A percentile compares a stretch with the other conserved stretches of the same genome.
phyloP scores from a whole-genome alignment of 2,888 invertebrate genomes.

The Synergus gifuensis region DNA sequence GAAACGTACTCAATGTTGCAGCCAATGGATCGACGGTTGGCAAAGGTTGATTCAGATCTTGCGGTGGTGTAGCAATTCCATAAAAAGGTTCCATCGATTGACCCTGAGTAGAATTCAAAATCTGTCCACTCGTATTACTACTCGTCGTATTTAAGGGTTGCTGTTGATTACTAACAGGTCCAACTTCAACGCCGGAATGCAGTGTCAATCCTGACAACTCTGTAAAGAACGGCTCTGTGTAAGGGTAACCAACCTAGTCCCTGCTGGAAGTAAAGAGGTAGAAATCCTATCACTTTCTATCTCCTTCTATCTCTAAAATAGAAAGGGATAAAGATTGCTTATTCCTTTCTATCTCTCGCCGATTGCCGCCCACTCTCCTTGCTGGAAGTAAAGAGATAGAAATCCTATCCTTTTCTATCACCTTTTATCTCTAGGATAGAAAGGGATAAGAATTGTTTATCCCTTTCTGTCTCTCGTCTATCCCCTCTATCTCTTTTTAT shows the following conservation, averaged over 20 bases:
- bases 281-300: too few relatives aligned
- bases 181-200: conserved; percentile 83
- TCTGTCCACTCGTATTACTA: conserved; percentile 67
- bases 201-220: conserved; percentile 95
- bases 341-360: too few relatives aligned
- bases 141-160: conserved; percentile 69
- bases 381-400: too few relatives aligned
- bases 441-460: too few relatives aligned
- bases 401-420: too few relatives aligned
- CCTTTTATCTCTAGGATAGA: too few relatives aligned
- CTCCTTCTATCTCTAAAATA: too few relatives aligned
- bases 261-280: too few relatives aligned
- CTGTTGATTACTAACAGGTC: conserved; percentile 73
- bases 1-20: conserved; percentile 68
- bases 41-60: conserved; percentile 73
- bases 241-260: conserved; percentile 76
- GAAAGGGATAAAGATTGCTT: too few relatives aligned
- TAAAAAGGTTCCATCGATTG: conserved; percentile 74
- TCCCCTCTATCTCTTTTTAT: too few relatives aligned
- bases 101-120: conserved; percentile 71
- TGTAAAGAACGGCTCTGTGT: conserved; percentile 79
- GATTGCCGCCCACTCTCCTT: too few relatives aligned
- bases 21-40: conserved; percentile 71
- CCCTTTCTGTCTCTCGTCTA: too few relatives aligned
- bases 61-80: conserved; percentile 72